Base-by-base conservation (phyloP, 2,797 vertebrate genomes). In the Delichon dasypus region DNA sequence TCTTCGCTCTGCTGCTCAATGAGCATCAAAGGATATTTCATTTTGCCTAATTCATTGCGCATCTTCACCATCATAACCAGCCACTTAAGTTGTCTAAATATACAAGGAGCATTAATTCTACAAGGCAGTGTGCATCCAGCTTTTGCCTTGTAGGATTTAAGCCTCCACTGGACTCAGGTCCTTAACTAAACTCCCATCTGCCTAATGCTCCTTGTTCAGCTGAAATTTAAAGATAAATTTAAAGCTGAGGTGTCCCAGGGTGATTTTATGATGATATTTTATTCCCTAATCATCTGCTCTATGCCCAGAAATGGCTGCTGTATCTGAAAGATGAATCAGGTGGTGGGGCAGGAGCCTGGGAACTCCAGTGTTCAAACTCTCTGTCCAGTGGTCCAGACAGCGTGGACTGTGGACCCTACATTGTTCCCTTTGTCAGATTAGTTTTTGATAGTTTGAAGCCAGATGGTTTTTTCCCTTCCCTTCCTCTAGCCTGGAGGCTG, bases 31-130 rank as follows among this genome's bases (percentile, higher is more conserved):
- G 57, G 68, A n/a, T 61, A 61, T 58, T 97, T 88, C 74, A 86
- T 93, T 92, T 94, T 89, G 65, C 81, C 61, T 90, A 95, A 92
- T 95, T 95, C 61, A 38, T 15, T 93, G 65, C 42, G 38, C 91
- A 92, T 92, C 72, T 89, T 77, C 45, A 66, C 78, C 55, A 76
- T 55, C 60, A 60, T 38, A 92, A 90, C 70, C 86, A 95, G 91
- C 29, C 79, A 87, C 86, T 96, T 94, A 95, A 89, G 82, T 65
- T 70, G 76, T 75, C 81, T 77, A 81, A 92, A 94, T 66, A 92
- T 2, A 13, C 74, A 74, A 57, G 26, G 57, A 85, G 75, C 84
- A 47, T 51, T 94, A 94, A 95, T 90, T 88, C 87, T 89, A 90
- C 80, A n/a, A 68, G 68, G 95, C 91, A 89, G 45, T 3, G 16